Evolutionary conservation across 23 tunicate genomes (phyloP), one percentile per base, ranked within the genome.

Genomic region (Halocynthia roretzi): DNA sequence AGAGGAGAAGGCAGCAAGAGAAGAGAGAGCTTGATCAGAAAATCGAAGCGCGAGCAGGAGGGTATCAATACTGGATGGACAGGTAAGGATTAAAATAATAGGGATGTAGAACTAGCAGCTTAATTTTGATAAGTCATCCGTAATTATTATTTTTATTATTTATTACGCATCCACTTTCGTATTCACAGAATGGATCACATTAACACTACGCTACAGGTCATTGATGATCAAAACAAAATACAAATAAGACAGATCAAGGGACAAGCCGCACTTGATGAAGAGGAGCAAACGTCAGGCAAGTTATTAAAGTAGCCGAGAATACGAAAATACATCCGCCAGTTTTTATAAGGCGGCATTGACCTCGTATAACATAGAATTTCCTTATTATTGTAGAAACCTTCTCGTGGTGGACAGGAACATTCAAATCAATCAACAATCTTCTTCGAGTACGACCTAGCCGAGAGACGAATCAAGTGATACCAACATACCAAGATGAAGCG

Each of bases 51-150:
- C 77, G 87, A 82, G 87, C 77, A 5, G 87, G 87, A 17, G 87
- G 87, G 8, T 83, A 76, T 57, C 82, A 83, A 53, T 83, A 83
- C 82, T 83, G 87, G 87, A 71, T 83, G 71, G 77, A 83, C 82
- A 83, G 87, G 87, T 83, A 49, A 4, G 44, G 44, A 31, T 31
- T 31, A 31, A 4, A 31, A 31, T 31, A 4, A 31, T 31, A 31
- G 44, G 1, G 44, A 31, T 31, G 44, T 31, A 31, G 44, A 31
- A 31, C 44, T 31, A 31, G 44, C 44, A 31, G 44, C 44, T 31
- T 31, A 31, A 31, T 31, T 31, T 31, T 0, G 44, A 31, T 31
- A 31, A 31, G 44, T 31, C 44, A 31, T 31, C 44, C 44, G 44
- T 31, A 31, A 1, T 31, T 31, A 31, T 31, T 31, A 31, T 31